Percentiles rank a stretch among this genome's conserved stretches.
Conservation (phyloP, 1,140 invertebrate genomes). For the Melanaphis sacchari region DNA sequence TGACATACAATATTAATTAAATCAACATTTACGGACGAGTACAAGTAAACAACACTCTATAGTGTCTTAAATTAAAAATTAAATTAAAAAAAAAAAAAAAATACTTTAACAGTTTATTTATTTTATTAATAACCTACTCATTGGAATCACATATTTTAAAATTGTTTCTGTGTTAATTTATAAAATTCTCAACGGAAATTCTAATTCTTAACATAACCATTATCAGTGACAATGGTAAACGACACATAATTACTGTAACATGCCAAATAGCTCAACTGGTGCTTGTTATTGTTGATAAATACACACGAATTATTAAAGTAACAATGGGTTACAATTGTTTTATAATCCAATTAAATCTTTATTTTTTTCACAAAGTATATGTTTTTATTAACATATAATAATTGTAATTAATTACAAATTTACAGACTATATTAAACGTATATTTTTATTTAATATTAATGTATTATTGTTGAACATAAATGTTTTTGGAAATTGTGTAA, state of each 20-base stretch:
- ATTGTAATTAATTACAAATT: neutral
- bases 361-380: too few relatives aligned
- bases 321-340: neutral
- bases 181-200: neutral
- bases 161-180: neutral
- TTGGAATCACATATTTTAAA: neutral
- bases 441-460: neutral
- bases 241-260: neutral
- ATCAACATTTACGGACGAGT: neutral
- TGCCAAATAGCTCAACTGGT: neutral
- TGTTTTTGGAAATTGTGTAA: neutral
- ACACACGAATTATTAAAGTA: neutral
- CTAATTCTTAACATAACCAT: neutral
- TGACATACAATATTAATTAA: neutral
- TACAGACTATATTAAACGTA: neutral
- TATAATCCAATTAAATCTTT: neutral
- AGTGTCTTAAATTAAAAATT: neutral
- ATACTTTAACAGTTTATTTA: neutral
- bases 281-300: neutral
- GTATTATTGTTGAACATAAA: neutral
- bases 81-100: neutral
- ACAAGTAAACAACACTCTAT: neutral
- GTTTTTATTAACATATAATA: neutral
- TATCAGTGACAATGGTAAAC: neutral
- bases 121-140: neutral